phyloP scores from a whole-genome alignment of 2,797 vertebrate genomes.

The Bradypus variegatus region DNA sequence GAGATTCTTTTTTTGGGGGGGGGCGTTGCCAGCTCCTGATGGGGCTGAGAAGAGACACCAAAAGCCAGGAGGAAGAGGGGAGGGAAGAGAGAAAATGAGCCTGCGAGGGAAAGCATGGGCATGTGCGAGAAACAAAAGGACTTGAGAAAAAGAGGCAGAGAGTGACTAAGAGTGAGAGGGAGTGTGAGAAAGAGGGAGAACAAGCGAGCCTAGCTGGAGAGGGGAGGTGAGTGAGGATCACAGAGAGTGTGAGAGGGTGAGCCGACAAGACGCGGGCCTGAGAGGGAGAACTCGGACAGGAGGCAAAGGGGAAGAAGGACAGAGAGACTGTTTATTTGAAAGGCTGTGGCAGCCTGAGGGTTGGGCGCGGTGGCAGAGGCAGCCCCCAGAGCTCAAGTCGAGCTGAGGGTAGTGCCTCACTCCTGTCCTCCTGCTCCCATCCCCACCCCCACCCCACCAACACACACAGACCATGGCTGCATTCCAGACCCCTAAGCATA shows the following conservation, averaged over 20 bases:
- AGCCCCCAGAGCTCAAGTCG: constrained; percentile 13
- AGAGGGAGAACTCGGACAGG: background rate
- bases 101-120: constrained; percentile 55
- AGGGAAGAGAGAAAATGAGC: constrained; percentile 60
- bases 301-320: background rate
- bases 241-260: constrained; percentile 20
- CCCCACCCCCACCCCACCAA: background rate
- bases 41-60: constrained; percentile 54
- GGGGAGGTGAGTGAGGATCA: constrained; percentile 16
- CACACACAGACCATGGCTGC: constrained; percentile 12
- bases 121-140: constrained; percentile 68
- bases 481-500: constrained; percentile 37
- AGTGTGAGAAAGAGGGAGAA: constrained; percentile 55
- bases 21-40: constrained; percentile 43
- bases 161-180: constrained; percentile 64
- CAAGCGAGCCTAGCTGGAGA: constrained; percentile 11
- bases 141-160: constrained; percentile 67
- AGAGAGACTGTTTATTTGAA: constrained; percentile 34
- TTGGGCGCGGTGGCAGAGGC: constrained; percentile 25
- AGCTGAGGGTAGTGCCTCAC: constrained; percentile 24
- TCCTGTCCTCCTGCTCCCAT: background rate
- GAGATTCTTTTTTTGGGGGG: constrained; percentile 46
- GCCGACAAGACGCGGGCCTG: background rate
- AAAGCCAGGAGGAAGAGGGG: constrained; percentile 54
- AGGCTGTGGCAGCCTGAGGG: constrained; percentile 39